phyloP scores from a whole-genome alignment of 37 sponge, comb jelly and placozoan species.

The Corticium candelabrum region DNA sequence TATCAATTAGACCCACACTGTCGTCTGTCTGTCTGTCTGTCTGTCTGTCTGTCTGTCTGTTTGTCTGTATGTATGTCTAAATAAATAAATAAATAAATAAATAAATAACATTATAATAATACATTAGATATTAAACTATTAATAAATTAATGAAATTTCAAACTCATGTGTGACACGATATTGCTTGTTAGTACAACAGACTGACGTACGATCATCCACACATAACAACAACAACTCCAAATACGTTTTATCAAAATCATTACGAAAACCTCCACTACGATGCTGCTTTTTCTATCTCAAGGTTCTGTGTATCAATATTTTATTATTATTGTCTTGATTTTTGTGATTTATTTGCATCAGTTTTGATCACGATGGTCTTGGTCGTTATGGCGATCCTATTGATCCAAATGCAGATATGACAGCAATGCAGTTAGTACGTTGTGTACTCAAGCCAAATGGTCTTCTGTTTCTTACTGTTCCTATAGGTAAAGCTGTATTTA shows the following conservation, averaged over 20 bases:
- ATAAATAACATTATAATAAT: too few species aligned
- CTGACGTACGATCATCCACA: not conserved
- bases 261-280: conserved; percentile 1
- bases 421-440: conserved; percentile 33
- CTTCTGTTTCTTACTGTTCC: conserved; percentile 60
- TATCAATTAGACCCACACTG: too few species aligned
- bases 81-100: too few species aligned
- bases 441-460: conserved; percentile 26
- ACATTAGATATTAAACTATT: too few species aligned
- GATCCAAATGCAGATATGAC: conserved; percentile 52
- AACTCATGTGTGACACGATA: not conserved
- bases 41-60: too few species aligned
- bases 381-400: conserved; percentile 77
- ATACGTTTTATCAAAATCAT: not conserved
- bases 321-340: not conserved
- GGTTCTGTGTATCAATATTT: conserved; percentile 6
- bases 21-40: too few species aligned
- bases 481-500: conserved; percentile 27
- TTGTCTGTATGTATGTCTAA: too few species aligned
- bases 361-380: conserved; percentile 80
- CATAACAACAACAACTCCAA: not conserved
- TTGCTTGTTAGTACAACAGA: not conserved
- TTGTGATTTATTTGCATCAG: conserved; percentile 6
- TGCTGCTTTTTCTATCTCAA: conserved; percentile 16
- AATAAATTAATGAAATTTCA: too few species aligned